phyloP scores from a whole-genome alignment of 2,888 invertebrate genomes.

The Drosophila nr. perissopoda region DNA sequence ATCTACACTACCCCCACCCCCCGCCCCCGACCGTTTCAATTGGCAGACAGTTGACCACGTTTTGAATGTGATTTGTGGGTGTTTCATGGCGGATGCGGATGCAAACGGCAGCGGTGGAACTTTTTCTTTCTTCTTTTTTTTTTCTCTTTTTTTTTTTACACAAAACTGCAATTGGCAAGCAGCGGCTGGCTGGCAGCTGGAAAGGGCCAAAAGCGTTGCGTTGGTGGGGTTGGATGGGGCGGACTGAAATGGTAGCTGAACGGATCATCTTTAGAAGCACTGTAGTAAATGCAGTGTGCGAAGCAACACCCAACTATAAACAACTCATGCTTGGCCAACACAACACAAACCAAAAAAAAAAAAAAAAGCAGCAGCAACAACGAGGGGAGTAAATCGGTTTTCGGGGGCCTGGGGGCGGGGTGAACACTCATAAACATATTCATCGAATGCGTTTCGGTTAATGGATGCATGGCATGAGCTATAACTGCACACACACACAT shows the following conservation, averaged over 20 bases:
- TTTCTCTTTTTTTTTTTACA: not conserved
- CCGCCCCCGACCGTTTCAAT: not conserved
- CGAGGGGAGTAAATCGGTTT: conserved; percentile 1
- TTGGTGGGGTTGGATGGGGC: not conserved
- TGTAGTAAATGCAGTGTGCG: conserved; percentile 31
- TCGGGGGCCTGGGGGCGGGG: not conserved
- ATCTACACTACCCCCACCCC: not conserved
- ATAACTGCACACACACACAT: conserved; percentile 7
- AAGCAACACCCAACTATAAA: conserved; percentile 48
- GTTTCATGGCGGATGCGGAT: conserved; percentile 61
- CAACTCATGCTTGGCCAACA: conserved; percentile 38
- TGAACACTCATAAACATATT: conserved; percentile 50
- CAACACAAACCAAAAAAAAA: not conserved
- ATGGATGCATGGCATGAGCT: conserved; percentile 25
- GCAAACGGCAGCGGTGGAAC: conserved; percentile 42
- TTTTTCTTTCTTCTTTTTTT: conserved; percentile 29
- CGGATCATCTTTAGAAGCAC: conserved; percentile 51
- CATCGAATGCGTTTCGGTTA: conserved; percentile 47
- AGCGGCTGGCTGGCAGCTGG: not conserved
- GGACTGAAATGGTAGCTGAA: conserved; percentile 22
- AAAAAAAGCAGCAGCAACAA: not conserved
- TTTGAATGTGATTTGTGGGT: conserved; percentile 62
- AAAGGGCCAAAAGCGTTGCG: no score
- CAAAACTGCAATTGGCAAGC: conserved; percentile 52
- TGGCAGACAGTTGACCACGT: conserved; percentile 56